phyloP scores from a whole-genome alignment of 2,888 invertebrate genomes.

The Achlya flavicornis region DNA sequence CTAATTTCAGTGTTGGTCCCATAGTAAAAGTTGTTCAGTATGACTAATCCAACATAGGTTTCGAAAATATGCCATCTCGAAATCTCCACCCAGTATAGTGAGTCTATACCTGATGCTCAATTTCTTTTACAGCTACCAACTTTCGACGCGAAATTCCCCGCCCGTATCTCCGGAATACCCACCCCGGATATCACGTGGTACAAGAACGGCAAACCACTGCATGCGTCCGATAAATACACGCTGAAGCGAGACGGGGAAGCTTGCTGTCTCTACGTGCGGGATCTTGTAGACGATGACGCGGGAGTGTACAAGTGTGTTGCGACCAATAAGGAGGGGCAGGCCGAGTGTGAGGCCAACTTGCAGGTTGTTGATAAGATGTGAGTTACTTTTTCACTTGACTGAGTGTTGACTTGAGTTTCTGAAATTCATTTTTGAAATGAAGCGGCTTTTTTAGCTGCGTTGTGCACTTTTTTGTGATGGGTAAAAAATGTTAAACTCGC shows the following conservation, averaged over 20 bases:
- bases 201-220: constrained; percentile 90
- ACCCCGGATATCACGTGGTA: constrained; percentile 94
- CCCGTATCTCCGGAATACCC: constrained; percentile 91
- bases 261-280: constrained; percentile 89
- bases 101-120: no score
- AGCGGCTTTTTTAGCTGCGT: no score
- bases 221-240: constrained; percentile 88
- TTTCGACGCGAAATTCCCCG: constrained; percentile 92
- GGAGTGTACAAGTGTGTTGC: constrained; percentile 92
- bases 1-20: no score
- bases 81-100: no score
- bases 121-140: constrained; percentile 83
- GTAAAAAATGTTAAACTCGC: no score
- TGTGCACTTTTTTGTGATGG: no score
- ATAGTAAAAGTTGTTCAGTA: no score
- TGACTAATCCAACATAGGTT: no score
- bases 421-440: no score
- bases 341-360: constrained; percentile 88
- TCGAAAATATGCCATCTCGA: no score
- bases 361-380: constrained; percentile 93
- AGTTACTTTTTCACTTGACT: constrained; percentile 53
- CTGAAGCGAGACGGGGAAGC: constrained; percentile 91
- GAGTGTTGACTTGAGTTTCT: no score
- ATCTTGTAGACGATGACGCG: constrained; percentile 87
- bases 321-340: constrained; percentile 91